These are phyloP conservation scores for Campoplex capitator DNA, from an alignment of 2,888 invertebrate species.

Conservation along the genomic window DNA sequence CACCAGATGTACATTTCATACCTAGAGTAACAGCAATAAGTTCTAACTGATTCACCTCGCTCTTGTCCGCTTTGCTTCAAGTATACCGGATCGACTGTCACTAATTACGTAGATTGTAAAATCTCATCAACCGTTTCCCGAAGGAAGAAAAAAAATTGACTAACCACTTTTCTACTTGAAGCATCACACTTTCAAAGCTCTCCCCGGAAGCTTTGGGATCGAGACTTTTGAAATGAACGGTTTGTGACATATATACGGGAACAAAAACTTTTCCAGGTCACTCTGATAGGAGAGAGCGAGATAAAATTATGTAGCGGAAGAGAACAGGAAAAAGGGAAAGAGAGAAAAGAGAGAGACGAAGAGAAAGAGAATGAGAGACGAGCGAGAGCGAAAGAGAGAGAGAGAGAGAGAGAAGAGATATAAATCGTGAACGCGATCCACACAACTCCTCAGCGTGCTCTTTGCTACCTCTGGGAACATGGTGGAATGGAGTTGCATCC, in stretches of 20 bases:
- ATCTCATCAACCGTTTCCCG: background rate
- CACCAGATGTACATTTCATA: too few species aligned
- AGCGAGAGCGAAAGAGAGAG: slow-evolving; percentile 12
- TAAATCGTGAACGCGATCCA: slow-evolving; percentile 58
- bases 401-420: slow-evolving; percentile 41
- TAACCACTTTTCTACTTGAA: background rate
- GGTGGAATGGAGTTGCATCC: slow-evolving; percentile 53
- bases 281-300: slow-evolving; percentile 37
- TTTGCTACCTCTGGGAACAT: slow-evolving; percentile 46
- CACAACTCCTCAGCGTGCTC: slow-evolving; percentile 47
- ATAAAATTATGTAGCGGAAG: slow-evolving; percentile 33
- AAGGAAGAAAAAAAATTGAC: background rate
- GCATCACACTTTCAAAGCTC: background rate
- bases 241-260: slow-evolving; percentile 9
- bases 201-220: background rate
- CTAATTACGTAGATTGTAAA: background rate
- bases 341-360: background rate
- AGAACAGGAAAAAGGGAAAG: slow-evolving; percentile 22
- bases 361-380: slow-evolving; percentile 44
- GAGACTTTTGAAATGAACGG: background rate
- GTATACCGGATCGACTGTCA: background rate
- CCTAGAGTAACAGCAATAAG: too few species aligned
- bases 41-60: background rate
- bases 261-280: slow-evolving; percentile 60
- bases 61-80: background rate